Conservation (phyloP, 2,797 vertebrate genomes). For the Mareca penelope region DNA sequence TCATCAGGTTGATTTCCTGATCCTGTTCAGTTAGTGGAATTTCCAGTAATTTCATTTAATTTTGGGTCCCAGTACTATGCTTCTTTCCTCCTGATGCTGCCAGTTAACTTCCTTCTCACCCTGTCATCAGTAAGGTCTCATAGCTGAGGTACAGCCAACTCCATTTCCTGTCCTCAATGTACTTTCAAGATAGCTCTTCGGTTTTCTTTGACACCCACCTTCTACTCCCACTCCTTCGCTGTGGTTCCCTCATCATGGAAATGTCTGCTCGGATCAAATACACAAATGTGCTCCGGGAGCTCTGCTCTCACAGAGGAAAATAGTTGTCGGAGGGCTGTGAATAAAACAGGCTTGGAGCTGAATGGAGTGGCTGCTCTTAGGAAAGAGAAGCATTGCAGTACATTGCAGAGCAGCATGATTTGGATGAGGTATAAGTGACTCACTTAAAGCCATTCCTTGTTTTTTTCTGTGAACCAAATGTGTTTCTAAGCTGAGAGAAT, state of each 20-base stretch:
- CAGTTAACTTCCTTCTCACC: neutral
- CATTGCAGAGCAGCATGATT: neutral
- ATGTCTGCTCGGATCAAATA: neutral
- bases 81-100: neutral
- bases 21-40: neutral
- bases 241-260: neutral
- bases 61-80: neutral
- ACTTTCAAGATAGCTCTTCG: neutral
- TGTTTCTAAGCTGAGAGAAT: conserved; percentile 48
- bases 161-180: neutral
- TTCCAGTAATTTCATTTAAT: neutral
- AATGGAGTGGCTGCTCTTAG: neutral
- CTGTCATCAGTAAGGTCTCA: accelerated
- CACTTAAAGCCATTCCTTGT: conserved; percentile 12
- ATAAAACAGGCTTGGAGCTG: neutral
- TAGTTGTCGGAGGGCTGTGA: neutral
- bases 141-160: neutral
- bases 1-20: neutral
- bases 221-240: neutral
- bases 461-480: conserved; percentile 10
- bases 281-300: neutral
- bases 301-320: neutral
- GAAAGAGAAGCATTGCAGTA: neutral
- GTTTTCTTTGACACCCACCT: neutral
- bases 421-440: conserved; percentile 26